phyloP scores from a whole-genome alignment of 2,113 vertebrate species.

The Chaetodon auriga region DNA sequence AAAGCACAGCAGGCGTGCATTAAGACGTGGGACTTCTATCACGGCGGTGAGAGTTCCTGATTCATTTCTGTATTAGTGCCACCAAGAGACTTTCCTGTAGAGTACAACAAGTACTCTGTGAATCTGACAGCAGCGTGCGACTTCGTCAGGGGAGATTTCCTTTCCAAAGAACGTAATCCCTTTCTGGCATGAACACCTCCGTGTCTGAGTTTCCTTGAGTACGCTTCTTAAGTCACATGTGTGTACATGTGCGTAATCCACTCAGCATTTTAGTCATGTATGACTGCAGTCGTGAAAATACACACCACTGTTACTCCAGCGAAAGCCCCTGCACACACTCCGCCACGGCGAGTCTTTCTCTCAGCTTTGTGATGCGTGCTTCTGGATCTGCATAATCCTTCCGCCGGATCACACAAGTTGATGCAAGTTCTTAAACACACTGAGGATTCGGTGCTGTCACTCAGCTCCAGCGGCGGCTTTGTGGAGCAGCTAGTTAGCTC shows the following conservation, averaged over 20 bases:
- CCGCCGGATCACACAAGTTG: conserved; percentile 8
- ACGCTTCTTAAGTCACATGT: conserved; percentile 28
- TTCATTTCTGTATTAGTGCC: background rate
- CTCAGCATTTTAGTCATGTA: conserved; percentile 47
- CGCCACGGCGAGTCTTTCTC: background rate
- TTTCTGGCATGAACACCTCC: conserved; percentile 39
- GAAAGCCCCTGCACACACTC: conserved; percentile 6
- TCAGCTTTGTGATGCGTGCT: conserved; percentile 28
- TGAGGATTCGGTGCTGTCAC: conserved; percentile 30
- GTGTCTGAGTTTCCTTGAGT: conserved; percentile 17
- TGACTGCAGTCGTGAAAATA: conserved; percentile 25
- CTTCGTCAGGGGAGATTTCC: conserved; percentile 47
- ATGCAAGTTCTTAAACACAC: conserved; percentile 39
- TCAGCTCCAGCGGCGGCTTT: conserved; percentile 18
- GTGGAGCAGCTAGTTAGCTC: conserved; percentile 30
- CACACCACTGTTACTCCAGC: background rate
- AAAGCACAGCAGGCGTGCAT: background rate
- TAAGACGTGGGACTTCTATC: background rate
- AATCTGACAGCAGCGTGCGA: conserved; percentile 32
- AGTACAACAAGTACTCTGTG: background rate
- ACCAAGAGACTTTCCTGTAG: conserved; percentile 10
- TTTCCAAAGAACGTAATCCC: conserved; percentile 54
- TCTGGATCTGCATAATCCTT: conserved; percentile 63
- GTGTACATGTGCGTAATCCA: conserved; percentile 45
- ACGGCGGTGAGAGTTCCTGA: conserved; percentile 2